Conservation (phyloP, 2,888 invertebrate species). For the Macrophya alboannulata region DNA sequence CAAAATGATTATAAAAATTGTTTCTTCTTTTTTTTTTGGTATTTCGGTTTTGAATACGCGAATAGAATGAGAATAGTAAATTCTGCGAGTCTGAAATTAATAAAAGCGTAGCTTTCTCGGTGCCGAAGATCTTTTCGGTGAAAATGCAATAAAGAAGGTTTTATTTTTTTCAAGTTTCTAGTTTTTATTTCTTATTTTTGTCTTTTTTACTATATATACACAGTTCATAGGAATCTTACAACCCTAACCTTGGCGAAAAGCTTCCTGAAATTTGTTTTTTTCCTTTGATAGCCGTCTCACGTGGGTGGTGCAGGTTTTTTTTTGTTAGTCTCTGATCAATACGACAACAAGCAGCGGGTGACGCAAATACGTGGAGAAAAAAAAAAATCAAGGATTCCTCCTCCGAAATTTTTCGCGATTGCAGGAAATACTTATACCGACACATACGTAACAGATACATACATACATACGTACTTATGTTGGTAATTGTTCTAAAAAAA, state of each 20-base stretch:
- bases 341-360: background rate
- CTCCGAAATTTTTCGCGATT: background rate
- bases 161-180: too few species aligned
- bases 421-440: constrained; percentile 3
- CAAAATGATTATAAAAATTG: too few species aligned
- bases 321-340: background rate
- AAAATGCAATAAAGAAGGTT: too few species aligned
- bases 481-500: background rate
- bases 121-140: too few species aligned
- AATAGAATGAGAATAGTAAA: too few species aligned
- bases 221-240: background rate
- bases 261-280: background rate
- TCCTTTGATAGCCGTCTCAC: constrained; percentile 1
- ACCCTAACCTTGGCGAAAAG: background rate
- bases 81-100: too few species aligned
- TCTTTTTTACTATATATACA: too few species aligned
- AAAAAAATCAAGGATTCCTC: background rate
- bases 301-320: background rate
- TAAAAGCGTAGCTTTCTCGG: too few species aligned
- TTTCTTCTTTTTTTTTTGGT: too few species aligned
- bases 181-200: too few species aligned
- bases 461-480: background rate
- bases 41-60: too few species aligned
- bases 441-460: too few species aligned
- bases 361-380: background rate